Conservation (phyloP, 2,888 invertebrate species). For the Aporophyla nigra region DNA sequence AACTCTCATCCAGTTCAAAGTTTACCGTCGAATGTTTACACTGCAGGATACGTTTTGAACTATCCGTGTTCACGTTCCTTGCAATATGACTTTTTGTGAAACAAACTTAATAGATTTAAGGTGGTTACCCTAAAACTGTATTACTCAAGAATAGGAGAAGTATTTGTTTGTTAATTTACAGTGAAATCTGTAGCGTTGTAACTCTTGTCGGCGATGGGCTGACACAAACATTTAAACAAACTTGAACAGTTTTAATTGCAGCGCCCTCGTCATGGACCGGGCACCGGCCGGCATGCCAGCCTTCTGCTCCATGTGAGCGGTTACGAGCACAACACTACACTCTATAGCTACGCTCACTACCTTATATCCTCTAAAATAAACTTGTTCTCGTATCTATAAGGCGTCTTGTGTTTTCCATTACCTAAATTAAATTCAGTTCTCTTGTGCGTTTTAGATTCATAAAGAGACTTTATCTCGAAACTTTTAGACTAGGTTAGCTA, state of each 20-base stretch:
- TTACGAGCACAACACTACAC: conserved; percentile 68
- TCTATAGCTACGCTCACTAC: conserved; percentile 61
- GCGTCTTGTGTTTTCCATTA: conserved; percentile 75
- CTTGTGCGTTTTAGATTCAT: conserved; percentile 71
- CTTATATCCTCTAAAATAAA: conserved; percentile 58
- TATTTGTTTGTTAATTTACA: conserved; percentile 73
- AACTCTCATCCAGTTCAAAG: conserved; percentile 44
- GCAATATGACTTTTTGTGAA: conserved; percentile 23
- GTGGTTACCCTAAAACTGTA: conserved; percentile 20
- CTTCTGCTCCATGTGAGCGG: conserved; percentile 67
- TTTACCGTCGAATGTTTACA: conserved; percentile 50
- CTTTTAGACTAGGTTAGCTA: conserved; percentile 43
- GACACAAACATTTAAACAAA: conserved; percentile 88
- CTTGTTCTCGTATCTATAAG: conserved; percentile 56
- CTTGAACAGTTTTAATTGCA: conserved; percentile 88
- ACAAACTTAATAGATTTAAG: conserved; percentile 19
- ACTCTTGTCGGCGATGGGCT: conserved; percentile 76
- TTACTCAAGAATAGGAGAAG: conserved; percentile 51
- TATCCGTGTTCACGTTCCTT: conserved; percentile 21
- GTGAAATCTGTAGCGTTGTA: conserved; percentile 75
- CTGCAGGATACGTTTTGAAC: conserved; percentile 16
- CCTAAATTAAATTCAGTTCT: conserved; percentile 77
- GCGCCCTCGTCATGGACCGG: conserved; percentile 80
- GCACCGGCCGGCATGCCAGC: conserved; percentile 52
- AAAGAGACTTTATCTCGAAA: conserved; percentile 69